Conservation (phyloP, 2,113 vertebrate genomes). For the Hemibagrus wyckioides region DNA sequence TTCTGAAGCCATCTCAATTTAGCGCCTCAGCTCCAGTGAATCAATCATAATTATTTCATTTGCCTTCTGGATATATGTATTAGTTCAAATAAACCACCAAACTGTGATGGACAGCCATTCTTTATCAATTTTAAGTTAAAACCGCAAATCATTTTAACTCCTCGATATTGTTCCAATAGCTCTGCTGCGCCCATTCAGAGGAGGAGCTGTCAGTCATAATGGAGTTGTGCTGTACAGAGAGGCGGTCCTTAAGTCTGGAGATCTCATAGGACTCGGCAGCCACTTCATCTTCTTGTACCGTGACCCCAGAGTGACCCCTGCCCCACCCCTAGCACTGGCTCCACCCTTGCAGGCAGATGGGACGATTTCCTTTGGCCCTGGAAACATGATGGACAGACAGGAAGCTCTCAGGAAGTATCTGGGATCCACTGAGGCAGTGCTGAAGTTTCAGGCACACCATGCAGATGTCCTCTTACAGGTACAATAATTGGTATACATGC, state of each 20-base stretch:
- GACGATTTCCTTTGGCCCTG: slow-evolving; percentile 66
- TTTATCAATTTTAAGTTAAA: too few relatives aligned
- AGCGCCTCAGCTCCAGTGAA: not conserved
- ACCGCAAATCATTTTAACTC: too few relatives aligned
- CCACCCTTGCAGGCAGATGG: slow-evolving; percentile 72
- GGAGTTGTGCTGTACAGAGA: slow-evolving; percentile 82
- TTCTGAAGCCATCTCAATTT: not conserved
- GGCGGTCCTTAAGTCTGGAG: slow-evolving; percentile 81
- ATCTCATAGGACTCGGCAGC: slow-evolving; percentile 85
- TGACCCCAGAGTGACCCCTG: slow-evolving; percentile 81
- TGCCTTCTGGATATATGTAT: not conserved
- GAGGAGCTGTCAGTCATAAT: slow-evolving; percentile 85
- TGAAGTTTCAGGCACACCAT: slow-evolving; percentile 83
- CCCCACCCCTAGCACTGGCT: slow-evolving; percentile 70
- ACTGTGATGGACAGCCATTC: not conserved
- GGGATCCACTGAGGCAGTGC: slow-evolving; percentile 76
- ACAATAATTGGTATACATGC: slow-evolving; percentile 12
- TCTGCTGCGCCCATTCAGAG: slow-evolving; percentile 82
- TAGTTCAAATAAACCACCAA: not conserved
- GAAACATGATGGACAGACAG: slow-evolving; percentile 78
- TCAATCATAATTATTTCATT: not conserved
- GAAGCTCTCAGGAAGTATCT: slow-evolving; percentile 84
- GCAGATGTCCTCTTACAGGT: slow-evolving; percentile 83
- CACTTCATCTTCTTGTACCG: slow-evolving; percentile 91
- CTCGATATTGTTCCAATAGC: slow-evolving; percentile 56